Conservation (phyloP, 2,797 vertebrate species). For the Podarcis siculus region DNA sequence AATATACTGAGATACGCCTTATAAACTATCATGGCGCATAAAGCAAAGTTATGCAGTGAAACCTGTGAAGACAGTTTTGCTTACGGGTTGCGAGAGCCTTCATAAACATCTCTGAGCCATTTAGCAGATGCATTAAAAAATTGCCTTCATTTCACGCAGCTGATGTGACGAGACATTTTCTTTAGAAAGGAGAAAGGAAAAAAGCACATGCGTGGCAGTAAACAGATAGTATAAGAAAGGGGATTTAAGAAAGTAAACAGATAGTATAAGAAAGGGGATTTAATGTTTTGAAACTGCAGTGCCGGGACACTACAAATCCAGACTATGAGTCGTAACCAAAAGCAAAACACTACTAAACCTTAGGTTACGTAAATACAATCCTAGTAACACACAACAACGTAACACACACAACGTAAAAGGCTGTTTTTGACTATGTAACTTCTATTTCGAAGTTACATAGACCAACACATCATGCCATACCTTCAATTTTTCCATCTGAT, state of each 20-base stretch:
- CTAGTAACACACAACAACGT: no score
- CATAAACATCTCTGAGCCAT: slow-evolving; percentile 17
- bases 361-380: no score
- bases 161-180: not conserved
- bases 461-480: no score
- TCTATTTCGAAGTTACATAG: no score
- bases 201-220: not conserved
- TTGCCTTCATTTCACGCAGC: not conserved
- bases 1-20: not conserved
- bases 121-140: slow-evolving; percentile 11
- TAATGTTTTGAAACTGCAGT: not conserved
- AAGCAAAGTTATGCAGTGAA: slow-evolving; percentile 9
- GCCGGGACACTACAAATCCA: no score
- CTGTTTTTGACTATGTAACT: no score
- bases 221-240: not conserved
- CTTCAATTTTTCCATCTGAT: no score
- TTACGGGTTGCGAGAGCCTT: not conserved
- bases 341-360: not conserved
- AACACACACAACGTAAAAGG: not conserved
- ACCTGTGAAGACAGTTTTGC: slow-evolving; percentile 11
- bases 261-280: not conserved
- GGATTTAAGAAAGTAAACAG: not conserved
- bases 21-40: not conserved
- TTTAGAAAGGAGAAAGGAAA: not conserved
- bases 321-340: not conserved